Percentiles rank a stretch among this genome's conserved stretches.
phyloP scores from a whole-genome alignment of 1,140 invertebrate genomes.

The Anoplolepis gracilipes region DNA sequence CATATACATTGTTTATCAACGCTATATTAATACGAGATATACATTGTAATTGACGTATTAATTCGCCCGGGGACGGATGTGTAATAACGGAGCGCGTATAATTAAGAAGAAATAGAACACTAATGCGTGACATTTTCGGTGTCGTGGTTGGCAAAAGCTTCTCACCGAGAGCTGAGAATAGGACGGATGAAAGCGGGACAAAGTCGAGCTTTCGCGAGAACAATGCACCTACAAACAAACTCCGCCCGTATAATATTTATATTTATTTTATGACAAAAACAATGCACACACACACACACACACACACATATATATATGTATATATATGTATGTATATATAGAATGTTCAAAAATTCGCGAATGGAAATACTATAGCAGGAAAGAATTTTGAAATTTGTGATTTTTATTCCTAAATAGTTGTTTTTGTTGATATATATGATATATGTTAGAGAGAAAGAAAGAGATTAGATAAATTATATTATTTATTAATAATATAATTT shows the following conservation, averaged over 20 bases:
- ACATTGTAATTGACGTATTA: slow-evolving; percentile 8
- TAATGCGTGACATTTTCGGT: slow-evolving; percentile 21
- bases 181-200: slow-evolving; percentile 2
- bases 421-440: no score
- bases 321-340: no score
- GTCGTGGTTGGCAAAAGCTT: slow-evolving; percentile 13
- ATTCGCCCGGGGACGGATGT: not conserved
- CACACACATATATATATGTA: no score
- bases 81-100: slow-evolving; percentile 16
- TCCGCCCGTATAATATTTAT: not conserved
- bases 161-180: slow-evolving; percentile 28
- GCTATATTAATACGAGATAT: not conserved
- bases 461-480: no score
- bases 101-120: slow-evolving; percentile 18
- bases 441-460: no score
- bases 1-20: not conserved
- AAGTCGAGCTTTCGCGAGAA: not conserved
- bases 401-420: no score
- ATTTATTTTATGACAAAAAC: not conserved
- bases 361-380: no score
- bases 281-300: no score
- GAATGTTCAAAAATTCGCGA: no score
- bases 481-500: no score
- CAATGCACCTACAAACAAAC: slow-evolving; percentile 1
- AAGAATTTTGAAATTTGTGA: no score